Evolutionary conservation across 1,140 invertebrate genomes (phyloP), one percentile per base, ranked within the genome.

Genomic region (Dreissena rostriformis): DNA sequence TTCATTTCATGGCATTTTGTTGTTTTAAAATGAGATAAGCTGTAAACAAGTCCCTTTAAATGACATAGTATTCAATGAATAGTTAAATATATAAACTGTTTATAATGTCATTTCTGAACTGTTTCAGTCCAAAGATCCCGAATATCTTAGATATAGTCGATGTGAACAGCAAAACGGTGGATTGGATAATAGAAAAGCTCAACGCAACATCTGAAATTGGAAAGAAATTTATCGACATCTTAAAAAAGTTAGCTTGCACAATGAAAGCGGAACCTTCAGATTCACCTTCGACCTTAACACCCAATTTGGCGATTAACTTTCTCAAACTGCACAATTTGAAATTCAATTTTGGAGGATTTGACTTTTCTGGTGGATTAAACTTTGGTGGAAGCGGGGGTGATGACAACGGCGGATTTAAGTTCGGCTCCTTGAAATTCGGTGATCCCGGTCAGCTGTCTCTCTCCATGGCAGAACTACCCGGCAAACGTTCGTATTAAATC

Each of bases 111-210:
- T 61, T 61, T 61, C 57, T 39, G 39, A 39, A 39, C 39, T 39
- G 39, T n/a, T 52, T 52, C 65, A 78, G 75, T 1, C 75, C 75
- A 12, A 78, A 78, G 67, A 51, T 68, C 11, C 75, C 75, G 8
- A 68, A 78, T 65, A 78, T 78, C 24, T 26, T 67, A 22, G 75
- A 78, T 1, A 78, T 78, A 24, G 39, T 78, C 1, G 51, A 78
- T 53, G 29, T 78, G 14, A 78, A 78, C 52, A 51, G 39, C 10
- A 65, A 78, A 19, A 78, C 24, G 19, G 75, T 78, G 49, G 19
- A 22, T 14, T 67, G 65, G 65, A 39, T 78, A 0, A 22, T 78
- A 22, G 51, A 49, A 12, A 78, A 53, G 22, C 51, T 78, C 14
- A 26, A 12, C 2, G 0, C 10, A 14, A 51, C 19, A 11, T 66